Evolutionary conservation across 37 sponge, comb jelly and placozoan species (phyloP).

Genomic region (Crambe crambe): DNA sequence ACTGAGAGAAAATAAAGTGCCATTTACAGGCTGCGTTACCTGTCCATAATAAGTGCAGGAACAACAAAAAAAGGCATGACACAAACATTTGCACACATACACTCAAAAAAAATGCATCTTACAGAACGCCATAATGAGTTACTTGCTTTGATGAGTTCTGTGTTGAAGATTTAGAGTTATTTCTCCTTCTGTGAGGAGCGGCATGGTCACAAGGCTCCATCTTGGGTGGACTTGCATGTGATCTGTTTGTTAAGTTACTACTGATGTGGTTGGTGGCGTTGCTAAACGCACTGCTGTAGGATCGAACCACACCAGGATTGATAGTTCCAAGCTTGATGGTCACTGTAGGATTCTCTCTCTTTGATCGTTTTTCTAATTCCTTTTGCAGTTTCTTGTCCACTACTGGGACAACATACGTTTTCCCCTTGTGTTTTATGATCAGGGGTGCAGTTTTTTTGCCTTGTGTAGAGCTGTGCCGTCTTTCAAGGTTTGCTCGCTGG

Average conservation of each 20-base stretch:
- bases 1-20: no score
- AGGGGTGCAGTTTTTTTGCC: neutral
- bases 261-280: neutral
- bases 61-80: neutral
- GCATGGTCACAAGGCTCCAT: slow-evolving; percentile 9
- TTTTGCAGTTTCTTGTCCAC: slow-evolving; percentile 34
- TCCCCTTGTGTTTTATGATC: slow-evolving; percentile 53
- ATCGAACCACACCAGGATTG: neutral
- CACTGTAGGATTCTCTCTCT: neutral
- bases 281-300: neutral
- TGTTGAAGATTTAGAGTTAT: neutral
- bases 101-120: neutral
- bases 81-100: neutral
- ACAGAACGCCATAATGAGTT: slow-evolving; percentile 32
- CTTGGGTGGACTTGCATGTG: slow-evolving; percentile 10
- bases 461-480: neutral
- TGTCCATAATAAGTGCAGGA: neutral
- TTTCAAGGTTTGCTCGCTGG: neutral
- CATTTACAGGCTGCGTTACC: neutral
- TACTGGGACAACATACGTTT: slow-evolving; percentile 43
- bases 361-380: slow-evolving; percentile 6
- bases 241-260: neutral
- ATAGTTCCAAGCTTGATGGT: neutral
- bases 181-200: neutral
- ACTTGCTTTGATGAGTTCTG: slow-evolving; percentile 26